phyloP scores from a whole-genome alignment of 2,113 vertebrate species.

The Panthera tigris region DNA sequence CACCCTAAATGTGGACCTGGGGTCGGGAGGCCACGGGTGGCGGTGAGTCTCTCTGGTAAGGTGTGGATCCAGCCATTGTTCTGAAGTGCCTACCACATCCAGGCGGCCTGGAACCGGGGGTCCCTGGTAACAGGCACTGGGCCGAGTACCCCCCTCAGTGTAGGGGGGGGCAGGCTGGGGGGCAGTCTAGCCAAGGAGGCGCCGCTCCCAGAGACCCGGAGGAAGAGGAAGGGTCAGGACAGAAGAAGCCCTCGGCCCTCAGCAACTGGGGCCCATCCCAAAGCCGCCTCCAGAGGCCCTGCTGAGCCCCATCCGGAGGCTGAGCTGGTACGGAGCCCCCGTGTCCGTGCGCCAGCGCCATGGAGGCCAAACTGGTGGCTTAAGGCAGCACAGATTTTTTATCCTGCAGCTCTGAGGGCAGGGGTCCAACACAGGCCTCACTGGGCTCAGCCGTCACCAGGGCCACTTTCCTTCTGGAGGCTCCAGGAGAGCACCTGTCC shows the following conservation, averaged over 20 bases:
- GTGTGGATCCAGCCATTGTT: rapidly evolving
- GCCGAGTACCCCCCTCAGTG: background rate
- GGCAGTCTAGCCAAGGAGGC: too few species aligned
- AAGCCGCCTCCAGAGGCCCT: background rate
- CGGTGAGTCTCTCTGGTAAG: rapidly evolving
- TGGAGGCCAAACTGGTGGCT: rapidly evolving
- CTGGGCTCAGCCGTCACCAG: background rate
- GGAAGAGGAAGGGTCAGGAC: background rate
- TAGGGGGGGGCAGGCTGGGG: background rate
- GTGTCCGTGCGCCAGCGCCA: rapidly evolving
- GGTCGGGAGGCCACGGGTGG: background rate
- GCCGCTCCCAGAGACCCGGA: background rate
- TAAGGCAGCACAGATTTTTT: rapidly evolving
- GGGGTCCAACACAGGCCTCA: too few species aligned
- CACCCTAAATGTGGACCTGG: background rate
- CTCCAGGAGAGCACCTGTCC: background rate
- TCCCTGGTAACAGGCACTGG: background rate
- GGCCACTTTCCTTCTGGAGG: rapidly evolving
- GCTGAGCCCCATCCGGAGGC: background rate
- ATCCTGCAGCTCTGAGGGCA: background rate
- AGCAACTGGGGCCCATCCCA: background rate
- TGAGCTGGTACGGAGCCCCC: background rate
- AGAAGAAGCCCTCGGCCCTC: too few species aligned
- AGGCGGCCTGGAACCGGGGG: background rate
- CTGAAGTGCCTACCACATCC: rapidly evolving